Percentiles rank a stretch among this genome's conserved stretches.
Evolutionary conservation across 2,113 vertebrate species (phyloP).

Genomic region (Tiliqua scincoides): DNA sequence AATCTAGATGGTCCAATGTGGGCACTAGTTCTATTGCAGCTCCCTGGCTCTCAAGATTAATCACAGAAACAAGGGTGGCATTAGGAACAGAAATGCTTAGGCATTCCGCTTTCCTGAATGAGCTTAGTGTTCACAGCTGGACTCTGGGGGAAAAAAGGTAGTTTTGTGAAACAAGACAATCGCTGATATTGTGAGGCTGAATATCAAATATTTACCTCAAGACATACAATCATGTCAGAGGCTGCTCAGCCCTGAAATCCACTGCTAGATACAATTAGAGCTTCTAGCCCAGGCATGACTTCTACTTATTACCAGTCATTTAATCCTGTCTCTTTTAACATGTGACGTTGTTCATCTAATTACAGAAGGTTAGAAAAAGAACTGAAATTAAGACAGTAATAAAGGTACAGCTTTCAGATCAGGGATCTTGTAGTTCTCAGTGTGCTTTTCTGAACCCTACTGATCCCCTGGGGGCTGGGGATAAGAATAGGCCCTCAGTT

Average conservation of each 20-base stretch:
- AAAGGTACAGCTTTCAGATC: neutral
- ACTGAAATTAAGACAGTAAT: neutral
- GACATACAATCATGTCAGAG: neutral
- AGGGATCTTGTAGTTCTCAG: neutral
- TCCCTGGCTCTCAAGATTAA: neutral
- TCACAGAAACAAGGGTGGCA: neutral
- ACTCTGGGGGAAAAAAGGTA: neutral
- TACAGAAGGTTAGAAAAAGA: neutral
- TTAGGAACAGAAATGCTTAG: neutral
- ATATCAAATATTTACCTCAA: accelerated
- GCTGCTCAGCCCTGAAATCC: neutral
- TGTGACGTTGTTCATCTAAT: accelerated
- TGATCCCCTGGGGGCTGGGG: too few relatives aligned
- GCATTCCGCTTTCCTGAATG: neutral
- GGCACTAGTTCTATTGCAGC: accelerated
- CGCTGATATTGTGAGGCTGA: neutral
- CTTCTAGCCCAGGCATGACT: neutral
- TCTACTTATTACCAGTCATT: neutral
- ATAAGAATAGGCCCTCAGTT: too few relatives aligned
- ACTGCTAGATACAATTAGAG: too few relatives aligned
- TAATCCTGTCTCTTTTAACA: accelerated
- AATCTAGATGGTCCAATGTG: slow-evolving; percentile 19
- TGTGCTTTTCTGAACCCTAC: neutral
- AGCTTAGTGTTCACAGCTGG: neutral
- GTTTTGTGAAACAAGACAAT: neutral